These are phyloP conservation scores for Urocitellus parryii DNA, from an alignment of 2,113 vertebrate genomes.

Conservation along the genomic window DNA sequence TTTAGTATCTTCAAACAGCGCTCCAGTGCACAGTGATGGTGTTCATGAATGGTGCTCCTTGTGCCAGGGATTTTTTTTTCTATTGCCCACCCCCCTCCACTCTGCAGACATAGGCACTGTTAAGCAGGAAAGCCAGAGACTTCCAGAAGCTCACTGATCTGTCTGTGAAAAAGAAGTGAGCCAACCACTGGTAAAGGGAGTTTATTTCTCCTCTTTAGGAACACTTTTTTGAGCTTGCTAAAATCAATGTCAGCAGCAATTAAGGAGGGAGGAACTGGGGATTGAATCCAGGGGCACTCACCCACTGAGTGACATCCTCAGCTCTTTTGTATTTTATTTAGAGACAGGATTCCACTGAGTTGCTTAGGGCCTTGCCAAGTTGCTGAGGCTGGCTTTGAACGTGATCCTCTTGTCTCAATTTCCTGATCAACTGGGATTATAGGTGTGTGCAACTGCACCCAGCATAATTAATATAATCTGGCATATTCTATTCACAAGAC, in stretches of 20 bases:
- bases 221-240: not conserved
- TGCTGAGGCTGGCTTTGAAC: too few species aligned
- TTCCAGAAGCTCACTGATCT: constrained; percentile 8
- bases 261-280: too few species aligned
- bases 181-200: not conserved
- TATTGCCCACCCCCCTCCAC: not conserved
- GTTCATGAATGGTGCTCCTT: not conserved
- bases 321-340: too few species aligned
- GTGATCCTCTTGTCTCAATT: too few species aligned
- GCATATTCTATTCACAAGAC: not conserved
- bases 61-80: not conserved
- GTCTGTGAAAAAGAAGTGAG: constrained; percentile 14
- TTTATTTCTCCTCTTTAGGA: not conserved
- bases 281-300: too few species aligned
- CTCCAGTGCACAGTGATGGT: not conserved
- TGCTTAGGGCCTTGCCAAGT: too few species aligned
- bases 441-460: too few species aligned
- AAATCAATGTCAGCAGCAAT: not conserved
- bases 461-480: not conserved
- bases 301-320: too few species aligned
- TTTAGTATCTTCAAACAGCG: not conserved
- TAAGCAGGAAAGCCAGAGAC: constrained; percentile 22
- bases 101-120: not conserved
- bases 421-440: too few species aligned
- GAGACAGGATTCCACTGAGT: too few species aligned